Conservation (phyloP, 1,140 invertebrate genomes). For the Tigriopus japonicus region DNA sequence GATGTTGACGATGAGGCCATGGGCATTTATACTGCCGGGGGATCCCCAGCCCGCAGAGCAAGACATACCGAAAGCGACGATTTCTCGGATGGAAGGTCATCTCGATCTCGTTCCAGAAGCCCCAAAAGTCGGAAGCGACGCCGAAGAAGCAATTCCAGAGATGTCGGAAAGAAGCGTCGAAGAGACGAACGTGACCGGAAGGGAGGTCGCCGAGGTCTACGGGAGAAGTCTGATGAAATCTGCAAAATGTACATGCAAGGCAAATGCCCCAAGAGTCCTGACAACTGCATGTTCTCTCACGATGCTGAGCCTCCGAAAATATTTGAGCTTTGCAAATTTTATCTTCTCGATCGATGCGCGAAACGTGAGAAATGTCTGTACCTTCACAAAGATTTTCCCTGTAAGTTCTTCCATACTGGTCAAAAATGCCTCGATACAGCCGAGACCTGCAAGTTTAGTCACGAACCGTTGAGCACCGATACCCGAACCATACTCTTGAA, state of each 20-base stretch:
- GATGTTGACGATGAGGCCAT: not conserved
- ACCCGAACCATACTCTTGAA: conserved; percentile 44
- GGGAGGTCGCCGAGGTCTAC: not conserved
- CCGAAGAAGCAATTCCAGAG: not conserved
- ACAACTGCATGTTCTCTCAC: conserved; percentile 68
- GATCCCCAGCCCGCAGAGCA: not conserved
- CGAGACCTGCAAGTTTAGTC: conserved; percentile 81
- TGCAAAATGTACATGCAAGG: conserved; percentile 71
- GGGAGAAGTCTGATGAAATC: conserved; percentile 38
- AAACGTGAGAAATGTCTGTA: conserved; percentile 89
- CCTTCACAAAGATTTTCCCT: conserved; percentile 92
- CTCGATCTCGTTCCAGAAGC: not conserved
- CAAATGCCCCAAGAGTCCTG: conserved; percentile 53
- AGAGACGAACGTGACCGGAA: not conserved
- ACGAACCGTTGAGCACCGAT: conserved; percentile 57
- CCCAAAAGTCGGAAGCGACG: not conserved
- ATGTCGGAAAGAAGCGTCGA: not conserved
- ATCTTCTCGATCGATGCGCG: conserved; percentile 81
- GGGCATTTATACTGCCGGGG: conserved; percentile 3
- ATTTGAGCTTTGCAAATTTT: conserved; percentile 91
- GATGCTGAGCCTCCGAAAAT: conserved; percentile 58
- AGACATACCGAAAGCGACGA: not conserved
- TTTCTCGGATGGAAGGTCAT: not conserved
- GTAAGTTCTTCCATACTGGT: conserved; percentile 88
- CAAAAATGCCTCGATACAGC: conserved; percentile 45